Evolutionary conservation across 2,797 vertebrate genomes (phyloP).

Genomic region (Cetoscarus ocellatus): DNA sequence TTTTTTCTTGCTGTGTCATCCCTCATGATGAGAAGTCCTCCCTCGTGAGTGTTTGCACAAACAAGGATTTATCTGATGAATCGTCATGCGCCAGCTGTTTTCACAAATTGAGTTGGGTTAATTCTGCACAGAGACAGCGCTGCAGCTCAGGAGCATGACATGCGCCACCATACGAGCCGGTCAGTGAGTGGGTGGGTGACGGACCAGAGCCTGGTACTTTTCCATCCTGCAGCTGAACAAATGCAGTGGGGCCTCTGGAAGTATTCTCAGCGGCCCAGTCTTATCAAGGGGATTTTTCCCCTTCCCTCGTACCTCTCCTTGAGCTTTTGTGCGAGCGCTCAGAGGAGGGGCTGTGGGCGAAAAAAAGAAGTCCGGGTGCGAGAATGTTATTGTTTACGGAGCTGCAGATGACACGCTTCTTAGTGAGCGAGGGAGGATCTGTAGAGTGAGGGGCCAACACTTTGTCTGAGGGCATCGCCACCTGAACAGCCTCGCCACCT

Average conservation of each 20-base stretch:
- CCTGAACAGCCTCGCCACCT: constrained; percentile 30
- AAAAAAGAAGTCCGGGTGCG: constrained; percentile 17
- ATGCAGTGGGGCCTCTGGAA: constrained; percentile 49
- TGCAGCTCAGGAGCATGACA: constrained; percentile 36
- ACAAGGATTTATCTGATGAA: constrained; percentile 59
- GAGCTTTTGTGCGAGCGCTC: constrained; percentile 41
- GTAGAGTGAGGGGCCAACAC: constrained; percentile 3
- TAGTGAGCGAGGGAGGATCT: constrained; percentile 9
- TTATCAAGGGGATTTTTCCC: constrained; percentile 42
- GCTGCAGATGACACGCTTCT: constrained; percentile 61
- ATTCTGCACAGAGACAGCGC: constrained; percentile 54
- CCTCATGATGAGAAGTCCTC: constrained; percentile 26
- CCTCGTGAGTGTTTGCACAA: constrained; percentile 60
- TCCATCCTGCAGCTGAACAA: constrained; percentile 69
- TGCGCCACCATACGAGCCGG: constrained; percentile 7
- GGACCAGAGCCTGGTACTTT: constrained; percentile 66
- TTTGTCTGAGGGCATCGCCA: constrained; percentile 36
- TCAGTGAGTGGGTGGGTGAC: constrained; percentile 22
- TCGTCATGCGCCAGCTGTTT: constrained; percentile 71
- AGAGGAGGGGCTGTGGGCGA: constrained; percentile 1
- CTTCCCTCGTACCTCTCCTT: constrained; percentile 23
- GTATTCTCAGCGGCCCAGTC: constrained; percentile 27
- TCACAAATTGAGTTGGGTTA: constrained; percentile 73
- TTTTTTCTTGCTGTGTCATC: constrained; percentile 49
- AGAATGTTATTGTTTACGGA: constrained; percentile 71